These are phyloP conservation scores for Enteromius radiatus DNA, from an alignment of 2,797 vertebrate species.

Conservation along the genomic window DNA sequence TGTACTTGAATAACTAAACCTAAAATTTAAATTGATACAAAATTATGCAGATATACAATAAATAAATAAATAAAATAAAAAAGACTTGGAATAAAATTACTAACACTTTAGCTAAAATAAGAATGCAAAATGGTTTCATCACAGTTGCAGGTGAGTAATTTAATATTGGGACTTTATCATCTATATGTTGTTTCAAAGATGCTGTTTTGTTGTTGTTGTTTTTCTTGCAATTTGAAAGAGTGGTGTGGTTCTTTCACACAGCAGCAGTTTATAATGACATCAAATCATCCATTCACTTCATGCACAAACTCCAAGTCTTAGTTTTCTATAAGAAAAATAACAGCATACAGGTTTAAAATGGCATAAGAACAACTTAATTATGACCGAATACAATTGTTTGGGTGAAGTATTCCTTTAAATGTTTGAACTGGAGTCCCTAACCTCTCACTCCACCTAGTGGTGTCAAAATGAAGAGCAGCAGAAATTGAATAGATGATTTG, in stretches of 20 bases:
- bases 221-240: neutral
- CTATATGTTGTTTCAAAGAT: neutral
- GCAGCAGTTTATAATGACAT: neutral
- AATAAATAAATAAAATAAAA: neutral
- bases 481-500: neutral
- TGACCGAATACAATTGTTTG: neutral
- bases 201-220: too few relatives aligned
- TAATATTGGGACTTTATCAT: neutral
- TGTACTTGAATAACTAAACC: too few relatives aligned
- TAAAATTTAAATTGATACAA: too few relatives aligned
- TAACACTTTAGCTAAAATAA: neutral
- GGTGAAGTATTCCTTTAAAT: neutral
- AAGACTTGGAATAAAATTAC: too few relatives aligned
- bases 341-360: neutral
- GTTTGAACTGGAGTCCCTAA: constrained; percentile 56
- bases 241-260: neutral
- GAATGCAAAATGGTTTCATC: neutral
- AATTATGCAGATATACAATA: neutral
- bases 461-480: constrained; percentile 51
- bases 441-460: constrained; percentile 80
- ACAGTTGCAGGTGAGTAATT: neutral
- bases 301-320: neutral
- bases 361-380: neutral
- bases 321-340: neutral
- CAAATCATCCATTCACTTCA: neutral